Evolutionary conservation across 1,140 invertebrate species (phyloP).

Genomic region (Trachelipus rathkii): DNA sequence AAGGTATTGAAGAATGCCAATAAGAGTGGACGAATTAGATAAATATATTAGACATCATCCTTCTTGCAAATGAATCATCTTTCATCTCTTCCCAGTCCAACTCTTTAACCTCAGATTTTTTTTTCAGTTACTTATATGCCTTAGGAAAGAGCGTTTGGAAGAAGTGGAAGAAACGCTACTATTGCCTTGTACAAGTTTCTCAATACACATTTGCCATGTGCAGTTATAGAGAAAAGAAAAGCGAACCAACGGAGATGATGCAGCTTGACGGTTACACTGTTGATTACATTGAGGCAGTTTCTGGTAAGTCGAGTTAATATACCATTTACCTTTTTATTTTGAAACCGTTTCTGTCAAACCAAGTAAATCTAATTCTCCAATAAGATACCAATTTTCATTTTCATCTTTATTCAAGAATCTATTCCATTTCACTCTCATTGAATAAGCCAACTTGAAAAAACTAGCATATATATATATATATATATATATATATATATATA

Average conservation of each 20-base stretch:
- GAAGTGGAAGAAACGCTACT: slow-evolving; percentile 98
- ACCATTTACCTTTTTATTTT: slow-evolving; percentile 7
- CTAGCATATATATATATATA: no score
- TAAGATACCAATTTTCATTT: no score
- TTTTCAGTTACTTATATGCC: slow-evolving; percentile 77
- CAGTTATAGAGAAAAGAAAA: slow-evolving; percentile 98
- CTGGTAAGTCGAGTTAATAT: slow-evolving; percentile 34
- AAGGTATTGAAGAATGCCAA: no score
- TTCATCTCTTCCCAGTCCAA: not conserved
- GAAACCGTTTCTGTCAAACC: no score
- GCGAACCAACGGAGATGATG: slow-evolving; percentile 99
- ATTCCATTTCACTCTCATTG: no score
- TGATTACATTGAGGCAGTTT: slow-evolving; percentile 92
- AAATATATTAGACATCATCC: no score
- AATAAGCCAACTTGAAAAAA: no score
- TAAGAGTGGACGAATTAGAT: no score
- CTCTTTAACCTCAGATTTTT: not conserved
- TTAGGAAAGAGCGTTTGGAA: slow-evolving; percentile 98
- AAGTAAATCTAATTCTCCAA: no score
- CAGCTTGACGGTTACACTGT: slow-evolving; percentile 98
- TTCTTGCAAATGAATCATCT: no score
- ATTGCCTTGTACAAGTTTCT: slow-evolving; percentile 96
- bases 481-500: no score
- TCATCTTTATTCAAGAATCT: no score
- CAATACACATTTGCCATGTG: slow-evolving; percentile 99